Evolutionary conservation across 1,140 invertebrate genomes (phyloP), one percentile per base, ranked within the genome.

Genomic region (Penaeus indicus): DNA sequence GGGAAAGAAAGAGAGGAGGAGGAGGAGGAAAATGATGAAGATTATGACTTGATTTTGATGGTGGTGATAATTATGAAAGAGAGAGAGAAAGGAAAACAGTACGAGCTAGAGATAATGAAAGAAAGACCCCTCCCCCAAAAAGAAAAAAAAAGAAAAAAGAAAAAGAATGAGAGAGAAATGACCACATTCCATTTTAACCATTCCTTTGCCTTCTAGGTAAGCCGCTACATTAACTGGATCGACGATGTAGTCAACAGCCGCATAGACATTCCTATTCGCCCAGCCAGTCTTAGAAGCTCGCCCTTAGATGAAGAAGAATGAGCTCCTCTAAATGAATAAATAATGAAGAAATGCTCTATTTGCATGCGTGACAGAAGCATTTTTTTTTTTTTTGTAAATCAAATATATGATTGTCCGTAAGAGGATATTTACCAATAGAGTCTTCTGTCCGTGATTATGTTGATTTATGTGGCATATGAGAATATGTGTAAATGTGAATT

Each of bases 171-270:
- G 5, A 38, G 38, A 38, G 5, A 38, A 38, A 5, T 5, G 5
- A 38, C 38, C 38, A 1, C n/a, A 54, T 16, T n/a, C 42, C 25
- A n/a, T 0, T 25, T 27, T 21, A 18, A 62, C 62, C 8, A 27
- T 21, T 10, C 25, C 13, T n/a, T 78, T 77, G 22, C 42, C 25
- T 21, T 27, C 1, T 62, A 86, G 85, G 85, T 86, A 11, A 86
- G 85, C 54, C 77, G 79, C 32, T 86, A 67, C 63, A 78, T 86
- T 1, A n/a, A 27, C 7, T 86, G 85, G 85, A 77, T 86, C 27
- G 69, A n/a, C 63, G 67, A 86, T 21, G 85, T 86, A 8, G 64
- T 86, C 22, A 63, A 67, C 61, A 67, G 63, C 62, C 61, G 77
- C 27, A 10, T 86, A 0, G 19, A 47, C 16, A 25, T 80, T 19